These are phyloP conservation scores for Bombus cullumanus DNA, from an alignment of 1,140 invertebrate genomes.

Conservation along the genomic window DNA sequence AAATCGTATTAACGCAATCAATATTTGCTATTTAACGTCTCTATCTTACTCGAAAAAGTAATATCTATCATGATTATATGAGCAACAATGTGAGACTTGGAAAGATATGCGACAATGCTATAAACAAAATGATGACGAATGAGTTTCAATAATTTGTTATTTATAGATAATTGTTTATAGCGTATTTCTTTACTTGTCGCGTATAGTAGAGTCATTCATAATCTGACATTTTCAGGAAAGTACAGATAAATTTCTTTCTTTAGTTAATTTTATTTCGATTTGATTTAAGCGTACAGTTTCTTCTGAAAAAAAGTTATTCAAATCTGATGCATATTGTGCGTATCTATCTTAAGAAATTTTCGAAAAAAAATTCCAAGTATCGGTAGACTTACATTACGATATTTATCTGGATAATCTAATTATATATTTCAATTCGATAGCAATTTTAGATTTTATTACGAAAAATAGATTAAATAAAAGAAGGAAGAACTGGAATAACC, in stretches of 20 bases:
- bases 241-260: background rate
- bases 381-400: too few species aligned
- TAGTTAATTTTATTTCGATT: background rate
- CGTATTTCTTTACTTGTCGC: too few species aligned
- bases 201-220: background rate
- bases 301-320: background rate
- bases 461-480: background rate
- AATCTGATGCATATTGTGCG: too few species aligned
- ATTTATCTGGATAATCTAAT: background rate
- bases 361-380: background rate
- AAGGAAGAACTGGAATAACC: background rate
- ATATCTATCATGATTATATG: background rate
- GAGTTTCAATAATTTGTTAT: background rate
- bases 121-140: background rate
- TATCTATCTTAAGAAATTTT: background rate
- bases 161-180: background rate
- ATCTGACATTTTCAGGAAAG: background rate
- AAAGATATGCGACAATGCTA: slow-evolving; percentile 37
- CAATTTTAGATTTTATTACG: background rate
- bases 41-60: background rate
- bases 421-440: background rate
- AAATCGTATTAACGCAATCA: background rate
- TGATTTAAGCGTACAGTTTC: too few species aligned
- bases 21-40: background rate
- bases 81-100: slow-evolving; percentile 46